Percentiles rank a stretch among this genome's conserved stretches.
phyloP scores from a whole-genome alignment of 2,888 invertebrate genomes.

The Synanthedon vespiformis region DNA sequence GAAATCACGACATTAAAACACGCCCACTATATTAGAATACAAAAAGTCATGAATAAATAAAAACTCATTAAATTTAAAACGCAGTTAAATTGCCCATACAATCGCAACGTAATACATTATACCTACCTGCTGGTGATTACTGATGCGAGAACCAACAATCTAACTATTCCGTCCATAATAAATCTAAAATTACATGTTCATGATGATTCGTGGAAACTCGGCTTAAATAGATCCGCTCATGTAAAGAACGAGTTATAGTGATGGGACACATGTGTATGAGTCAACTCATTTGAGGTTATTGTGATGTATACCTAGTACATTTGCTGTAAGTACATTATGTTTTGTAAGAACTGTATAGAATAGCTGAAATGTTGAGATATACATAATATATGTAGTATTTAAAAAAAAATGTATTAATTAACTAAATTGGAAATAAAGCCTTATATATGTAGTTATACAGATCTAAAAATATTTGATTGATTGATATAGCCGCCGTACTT shows the following conservation, averaged over 20 bases:
- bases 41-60: conserved; percentile 52
- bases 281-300: background rate
- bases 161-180: conserved; percentile 33
- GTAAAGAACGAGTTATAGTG: background rate
- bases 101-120: conserved; percentile 16
- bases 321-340: too few species aligned
- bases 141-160: conserved; percentile 28
- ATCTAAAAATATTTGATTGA: too few species aligned
- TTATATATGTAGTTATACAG: too few species aligned
- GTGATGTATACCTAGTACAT: too few species aligned
- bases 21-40: conserved; percentile 20
- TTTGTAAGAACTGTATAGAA: too few species aligned
- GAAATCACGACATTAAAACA: conserved; percentile 49
- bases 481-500: too few species aligned
- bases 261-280: background rate
- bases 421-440: too few species aligned
- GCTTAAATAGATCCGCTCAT: conserved; percentile 11
- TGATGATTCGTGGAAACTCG: conserved; percentile 19
- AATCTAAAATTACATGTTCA: conserved; percentile 37
- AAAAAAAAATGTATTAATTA: too few species aligned
- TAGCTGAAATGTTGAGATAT: too few species aligned
- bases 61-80: conserved; percentile 41
- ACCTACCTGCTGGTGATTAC: conserved; percentile 10
- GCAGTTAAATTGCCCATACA: conserved; percentile 22
- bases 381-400: too few species aligned